A percentile compares a stretch with the other conserved stretches of the same genome.
phyloP scores from a whole-genome alignment of 2,113 vertebrate genomes.

The Calyptommatus sinebrachiatus region DNA sequence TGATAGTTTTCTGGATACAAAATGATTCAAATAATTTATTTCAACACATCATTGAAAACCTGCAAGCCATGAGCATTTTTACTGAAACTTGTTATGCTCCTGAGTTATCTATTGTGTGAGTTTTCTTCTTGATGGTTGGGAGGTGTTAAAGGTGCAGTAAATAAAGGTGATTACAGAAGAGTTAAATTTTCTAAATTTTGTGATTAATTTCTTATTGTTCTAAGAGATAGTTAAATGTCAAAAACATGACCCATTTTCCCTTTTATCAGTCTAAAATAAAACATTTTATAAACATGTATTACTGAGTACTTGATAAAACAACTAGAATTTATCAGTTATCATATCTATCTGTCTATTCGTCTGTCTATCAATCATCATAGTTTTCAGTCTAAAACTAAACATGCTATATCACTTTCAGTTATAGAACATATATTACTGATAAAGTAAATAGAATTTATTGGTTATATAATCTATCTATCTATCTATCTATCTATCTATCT shows the following conservation, averaged over 20 bases:
- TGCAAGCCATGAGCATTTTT: not conserved
- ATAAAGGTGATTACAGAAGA: slow-evolving; percentile 58
- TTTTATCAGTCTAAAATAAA: too few relatives aligned
- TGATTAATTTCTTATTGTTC: slow-evolving; percentile 75
- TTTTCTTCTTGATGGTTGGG: slow-evolving; percentile 16
- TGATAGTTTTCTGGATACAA: not conserved
- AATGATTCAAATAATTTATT: not conserved
- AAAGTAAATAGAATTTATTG: too few relatives aligned
- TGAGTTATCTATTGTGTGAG: slow-evolving; percentile 17
- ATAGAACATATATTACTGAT: too few relatives aligned
- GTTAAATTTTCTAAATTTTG: slow-evolving; percentile 73
- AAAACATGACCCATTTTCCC: too few relatives aligned
- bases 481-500: not conserved
- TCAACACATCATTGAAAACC: not conserved
- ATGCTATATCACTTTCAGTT: too few relatives aligned
- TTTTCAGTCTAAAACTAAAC: too few relatives aligned
- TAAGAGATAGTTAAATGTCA: slow-evolving; percentile 71
- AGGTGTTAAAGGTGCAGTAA: slow-evolving; percentile 55
- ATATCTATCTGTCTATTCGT: too few relatives aligned
- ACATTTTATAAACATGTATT: too few relatives aligned
- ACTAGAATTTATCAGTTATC: too few relatives aligned
- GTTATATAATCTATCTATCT: not conserved
- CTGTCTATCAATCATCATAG: too few relatives aligned
- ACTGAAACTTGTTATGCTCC: not conserved
- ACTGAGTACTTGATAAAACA: too few relatives aligned